Evolutionary conservation across 2,888 invertebrate genomes (phyloP).

Genomic region (Plebejus anna): DNA sequence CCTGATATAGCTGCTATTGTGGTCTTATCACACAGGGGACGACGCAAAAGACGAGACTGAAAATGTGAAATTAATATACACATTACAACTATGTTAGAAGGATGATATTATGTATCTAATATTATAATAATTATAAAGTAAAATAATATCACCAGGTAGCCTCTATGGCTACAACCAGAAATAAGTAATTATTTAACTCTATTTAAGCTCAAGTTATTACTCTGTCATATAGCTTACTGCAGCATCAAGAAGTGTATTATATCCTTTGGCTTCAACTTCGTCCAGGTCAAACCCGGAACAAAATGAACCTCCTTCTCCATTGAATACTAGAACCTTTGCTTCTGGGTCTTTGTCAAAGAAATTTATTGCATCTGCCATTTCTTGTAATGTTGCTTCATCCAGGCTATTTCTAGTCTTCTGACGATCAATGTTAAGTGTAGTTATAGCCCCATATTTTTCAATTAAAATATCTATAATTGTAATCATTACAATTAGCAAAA

Average conservation of each 20-base stretch:
- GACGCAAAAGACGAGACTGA: slow-evolving; percentile 54
- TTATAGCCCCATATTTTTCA: slow-evolving; percentile 83
- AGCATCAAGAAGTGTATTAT: slow-evolving; percentile 57
- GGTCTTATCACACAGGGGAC: slow-evolving; percentile 89
- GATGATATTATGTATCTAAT: too few relatives aligned
- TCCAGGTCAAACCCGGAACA: slow-evolving; percentile 95
- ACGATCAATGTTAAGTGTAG: slow-evolving; percentile 92
- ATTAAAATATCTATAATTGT: slow-evolving; percentile 65
- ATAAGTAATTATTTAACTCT: neutral
- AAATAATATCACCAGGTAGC: too few relatives aligned
- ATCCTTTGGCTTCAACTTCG: slow-evolving; percentile 81
- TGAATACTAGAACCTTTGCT: slow-evolving; percentile 86
- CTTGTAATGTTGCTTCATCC: slow-evolving; percentile 83
- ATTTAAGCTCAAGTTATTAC: neutral
- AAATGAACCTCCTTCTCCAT: slow-evolving; percentile 96
- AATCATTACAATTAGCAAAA: slow-evolving; percentile 28
- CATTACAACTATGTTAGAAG: too few relatives aligned
- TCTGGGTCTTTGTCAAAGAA: slow-evolving; percentile 88
- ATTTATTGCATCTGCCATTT: slow-evolving; percentile 85
- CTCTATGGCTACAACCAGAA: too few relatives aligned
- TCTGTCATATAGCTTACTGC: slow-evolving; percentile 51
- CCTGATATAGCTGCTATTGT: slow-evolving; percentile 94
- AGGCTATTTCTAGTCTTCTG: slow-evolving; percentile 91
- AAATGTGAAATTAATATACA: neutral
- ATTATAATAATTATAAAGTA: too few relatives aligned